Evolutionary conservation across 2,797 vertebrate species (phyloP).

Genomic region (Bucorvus abyssinicus): DNA sequence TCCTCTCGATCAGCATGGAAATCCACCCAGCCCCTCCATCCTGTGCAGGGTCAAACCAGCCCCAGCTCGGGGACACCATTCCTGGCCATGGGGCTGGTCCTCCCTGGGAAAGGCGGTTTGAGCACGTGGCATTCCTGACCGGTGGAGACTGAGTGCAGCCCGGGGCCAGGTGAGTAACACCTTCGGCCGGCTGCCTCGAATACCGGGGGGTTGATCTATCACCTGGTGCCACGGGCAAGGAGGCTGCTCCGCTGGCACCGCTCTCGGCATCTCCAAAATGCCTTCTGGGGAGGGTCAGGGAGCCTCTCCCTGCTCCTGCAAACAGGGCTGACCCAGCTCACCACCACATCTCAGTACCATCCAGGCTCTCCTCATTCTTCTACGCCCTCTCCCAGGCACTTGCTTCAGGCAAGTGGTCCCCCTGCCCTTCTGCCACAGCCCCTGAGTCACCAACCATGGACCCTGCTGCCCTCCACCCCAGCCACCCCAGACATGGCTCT

Average conservation of each 20-base stretch:
- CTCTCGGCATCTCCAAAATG: background rate
- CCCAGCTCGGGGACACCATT: background rate
- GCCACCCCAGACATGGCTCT: background rate
- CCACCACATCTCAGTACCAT: accelerated
- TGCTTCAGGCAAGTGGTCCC: background rate
- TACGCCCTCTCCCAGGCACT: background rate
- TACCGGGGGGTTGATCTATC: background rate
- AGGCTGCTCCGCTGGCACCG: background rate
- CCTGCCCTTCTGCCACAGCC: background rate
- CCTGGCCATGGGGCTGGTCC: background rate
- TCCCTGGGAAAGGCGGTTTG: background rate
- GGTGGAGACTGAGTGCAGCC: background rate
- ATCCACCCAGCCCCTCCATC: background rate
- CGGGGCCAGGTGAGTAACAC: background rate
- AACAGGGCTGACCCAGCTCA: background rate
- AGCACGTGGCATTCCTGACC: background rate
- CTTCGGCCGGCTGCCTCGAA: background rate
- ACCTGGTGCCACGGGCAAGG: background rate
- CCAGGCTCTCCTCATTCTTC: background rate
- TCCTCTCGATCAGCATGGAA: background rate
- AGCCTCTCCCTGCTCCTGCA: background rate
- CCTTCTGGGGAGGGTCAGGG: background rate
- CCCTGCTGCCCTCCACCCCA: background rate
- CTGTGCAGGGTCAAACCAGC: background rate
- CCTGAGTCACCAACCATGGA: background rate